Evolutionary conservation across 1,140 invertebrate species (phyloP), one percentile per base, ranked within the genome.

Genomic region (Drosophila cardini): DNA sequence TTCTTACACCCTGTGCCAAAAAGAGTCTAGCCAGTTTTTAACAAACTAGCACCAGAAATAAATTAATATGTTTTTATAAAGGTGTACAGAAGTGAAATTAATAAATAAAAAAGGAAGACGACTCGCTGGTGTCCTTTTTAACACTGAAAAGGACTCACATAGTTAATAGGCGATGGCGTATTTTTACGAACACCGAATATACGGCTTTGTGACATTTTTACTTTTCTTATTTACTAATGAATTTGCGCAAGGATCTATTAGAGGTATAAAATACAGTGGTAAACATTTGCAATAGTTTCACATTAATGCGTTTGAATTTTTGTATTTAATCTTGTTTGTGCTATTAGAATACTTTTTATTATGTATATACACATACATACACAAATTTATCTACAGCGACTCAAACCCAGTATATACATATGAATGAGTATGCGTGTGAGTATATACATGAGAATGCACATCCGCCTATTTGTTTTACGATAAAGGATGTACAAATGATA

Each of bases 1-100:
- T 42, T 40, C 18, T 7, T 50, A 53, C 48, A 64, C 62, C 55
- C 70, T 68, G 63, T 72, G 70, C 70, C 70, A 72, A 72, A 72
- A 45, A 68, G 63, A 72, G 56, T 46, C 32, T 55, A 68, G 64
- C 70, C 70, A 72, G 70, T 72, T 60, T 72, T 72, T 57, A 60
- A 50, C 53, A 60, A 72, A 72, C 45, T 45, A 60, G 55, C 4
- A 72, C 38, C 55, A 53, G 38, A 68, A 68, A 55, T 71, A 72
- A 52, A 48, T 58, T 68, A 68, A 38, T 72, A 72, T 72, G 70
- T 58, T 55, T 62, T 64, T 72, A 45, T 68, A 72, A 68, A 68
- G 58, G 70, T 53, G 48, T 43, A 26, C 13, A 38, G 13, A 11
- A 72, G 70, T 72, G 63, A 45, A 68, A 45, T 72, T 68, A 13